Evolutionary conservation across 2,888 invertebrate genomes (phyloP), one percentile per base, ranked within the genome.

Genomic region (Lasioglossum vierecki): DNA sequence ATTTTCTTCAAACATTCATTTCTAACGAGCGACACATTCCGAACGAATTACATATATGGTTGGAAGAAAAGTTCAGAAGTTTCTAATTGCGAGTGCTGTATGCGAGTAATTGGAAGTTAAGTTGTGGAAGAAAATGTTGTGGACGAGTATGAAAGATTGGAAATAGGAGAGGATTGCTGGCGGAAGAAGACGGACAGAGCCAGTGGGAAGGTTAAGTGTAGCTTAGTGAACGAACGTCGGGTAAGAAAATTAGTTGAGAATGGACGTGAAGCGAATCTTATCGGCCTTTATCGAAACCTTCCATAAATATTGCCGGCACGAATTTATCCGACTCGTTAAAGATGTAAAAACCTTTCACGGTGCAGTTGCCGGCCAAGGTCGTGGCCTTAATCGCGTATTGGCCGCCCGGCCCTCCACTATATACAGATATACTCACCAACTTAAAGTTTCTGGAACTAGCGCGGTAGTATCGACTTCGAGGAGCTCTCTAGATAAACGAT

Each of bases 311-410:
- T 73, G 41, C 39, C 44, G 71, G 3, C 46, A n/a, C 26, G 41
- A 81, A 81, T 85, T 81, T 49, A 77, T 18, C 68, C n/a, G 57
- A 63, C 77, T 82, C 68, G 68, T 63, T 80, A 77, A 68, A 71
- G 39, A 66, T 74, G 60, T n/a, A 75, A 82, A 80, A 82, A 71
- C 71, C 63, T 72, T 57, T 60, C 80, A 30, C 57, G 78, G 39
- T 63, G 78, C 72, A 78, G 78, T 78, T 78, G 68, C 60, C 72
- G 86, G 86, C 35, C 86, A 87, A 87, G 86, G 86, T 87, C 77
- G 63, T 26, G 82, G 68, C 86, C 86, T 86, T 83, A 86, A 86
- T 87, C 86, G 86, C 72, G 41, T 76, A 87, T 80, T 77, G 86
- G 86, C 60, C 75, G 70, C 60, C 86, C 73, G 78, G 78, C 80